Evolutionary conservation across 1,140 invertebrate species (phyloP).

Genomic region (Panagrolaimus sp.): DNA sequence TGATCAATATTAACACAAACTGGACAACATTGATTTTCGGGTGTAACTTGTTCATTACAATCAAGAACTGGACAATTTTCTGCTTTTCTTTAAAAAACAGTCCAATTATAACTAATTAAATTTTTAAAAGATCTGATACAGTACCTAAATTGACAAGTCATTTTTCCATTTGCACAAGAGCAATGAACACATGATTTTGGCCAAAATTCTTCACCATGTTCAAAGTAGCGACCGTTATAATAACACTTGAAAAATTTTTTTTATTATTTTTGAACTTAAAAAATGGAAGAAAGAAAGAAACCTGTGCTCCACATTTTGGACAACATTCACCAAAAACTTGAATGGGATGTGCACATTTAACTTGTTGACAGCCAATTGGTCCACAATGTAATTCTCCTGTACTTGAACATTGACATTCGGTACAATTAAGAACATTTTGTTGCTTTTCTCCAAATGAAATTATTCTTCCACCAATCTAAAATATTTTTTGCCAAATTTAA

Average conservation of each 20-base stretch:
- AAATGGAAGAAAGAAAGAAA: slow-evolving; percentile 5
- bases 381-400: slow-evolving; percentile 41
- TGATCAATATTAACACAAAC: slow-evolving; percentile 48
- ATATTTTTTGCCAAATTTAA: no score
- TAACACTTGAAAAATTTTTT: slow-evolving; percentile 28
- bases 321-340: slow-evolving; percentile 33
- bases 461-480: slow-evolving; percentile 24
- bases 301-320: slow-evolving; percentile 41
- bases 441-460: slow-evolving; percentile 32
- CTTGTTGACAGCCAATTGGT: slow-evolving; percentile 40
- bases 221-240: slow-evolving; percentile 42
- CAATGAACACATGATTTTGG: slow-evolving; percentile 50
- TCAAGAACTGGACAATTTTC: slow-evolving; percentile 38
- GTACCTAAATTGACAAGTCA: slow-evolving; percentile 52
- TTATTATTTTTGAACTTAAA: background rate
- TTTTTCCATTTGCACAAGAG: slow-evolving; percentile 40
- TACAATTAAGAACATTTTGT: slow-evolving; percentile 37
- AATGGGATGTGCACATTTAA: slow-evolving; percentile 44
- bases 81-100: slow-evolving; percentile 33
- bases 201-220: slow-evolving; percentile 44
- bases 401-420: slow-evolving; percentile 43
- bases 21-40: slow-evolving; percentile 52
- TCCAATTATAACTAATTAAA: no score
- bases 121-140: no score
- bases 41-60: slow-evolving; percentile 47